These are phyloP conservation scores for Tiaroga cobitis DNA, from an alignment of 2,797 vertebrate species.

Conservation along the genomic window DNA sequence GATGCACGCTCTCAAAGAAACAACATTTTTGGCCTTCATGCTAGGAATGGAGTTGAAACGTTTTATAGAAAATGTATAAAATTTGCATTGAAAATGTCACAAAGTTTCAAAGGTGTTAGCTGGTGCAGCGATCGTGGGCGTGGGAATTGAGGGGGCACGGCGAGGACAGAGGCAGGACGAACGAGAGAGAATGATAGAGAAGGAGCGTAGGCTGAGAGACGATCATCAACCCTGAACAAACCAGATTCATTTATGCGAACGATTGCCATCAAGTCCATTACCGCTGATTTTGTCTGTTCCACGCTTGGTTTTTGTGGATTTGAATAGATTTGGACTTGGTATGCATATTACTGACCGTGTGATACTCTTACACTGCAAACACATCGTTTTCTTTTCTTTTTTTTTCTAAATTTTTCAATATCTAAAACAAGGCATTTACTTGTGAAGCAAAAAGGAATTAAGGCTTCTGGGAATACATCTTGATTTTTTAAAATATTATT, in stretches of 20 bases:
- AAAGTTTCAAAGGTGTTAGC: conserved; percentile 8
- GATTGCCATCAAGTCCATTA: background rate
- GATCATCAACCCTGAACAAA: conserved; percentile 3
- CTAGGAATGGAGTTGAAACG: background rate
- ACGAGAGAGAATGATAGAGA: background rate
- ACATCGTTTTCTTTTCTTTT: too few relatives aligned
- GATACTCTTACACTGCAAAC: background rate
- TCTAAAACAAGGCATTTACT: background rate
- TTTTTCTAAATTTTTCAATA: too few relatives aligned
- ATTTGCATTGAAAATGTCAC: background rate
- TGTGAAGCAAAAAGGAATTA: background rate
- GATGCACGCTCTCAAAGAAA: background rate
- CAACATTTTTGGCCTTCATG: background rate
- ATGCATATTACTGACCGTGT: background rate
- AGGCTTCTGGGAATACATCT: background rate
- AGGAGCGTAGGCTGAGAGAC: conserved; percentile 14
- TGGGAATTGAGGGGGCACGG: conserved; percentile 52
- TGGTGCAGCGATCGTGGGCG: conserved; percentile 24
- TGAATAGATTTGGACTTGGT: background rate
- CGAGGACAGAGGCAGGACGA: conserved; percentile 31
- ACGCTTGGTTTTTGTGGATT: background rate
- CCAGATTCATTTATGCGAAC: background rate
- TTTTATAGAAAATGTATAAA: background rate
- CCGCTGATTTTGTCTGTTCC: background rate
- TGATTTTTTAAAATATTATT: background rate